Evolutionary conservation across 2,113 vertebrate genomes (phyloP).

Genomic region (Gymnocephalus cernua): DNA sequence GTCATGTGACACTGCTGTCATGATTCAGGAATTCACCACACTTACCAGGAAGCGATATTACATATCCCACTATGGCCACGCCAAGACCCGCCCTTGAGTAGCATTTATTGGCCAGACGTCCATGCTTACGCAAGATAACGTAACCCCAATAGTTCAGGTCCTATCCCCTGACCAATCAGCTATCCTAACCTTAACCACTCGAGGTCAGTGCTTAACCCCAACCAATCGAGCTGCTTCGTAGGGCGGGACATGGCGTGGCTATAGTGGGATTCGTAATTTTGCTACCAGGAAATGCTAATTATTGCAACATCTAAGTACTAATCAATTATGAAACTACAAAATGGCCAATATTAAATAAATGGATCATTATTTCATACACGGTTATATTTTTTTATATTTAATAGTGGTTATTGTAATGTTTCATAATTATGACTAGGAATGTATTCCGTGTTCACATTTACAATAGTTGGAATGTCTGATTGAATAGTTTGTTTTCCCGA

Average conservation of each 20-base stretch:
- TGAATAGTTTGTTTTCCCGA: background rate
- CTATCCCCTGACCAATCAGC: too few species aligned
- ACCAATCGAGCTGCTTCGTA: too few species aligned
- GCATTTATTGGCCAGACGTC: too few species aligned
- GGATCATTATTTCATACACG: background rate
- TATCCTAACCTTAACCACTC: too few species aligned
- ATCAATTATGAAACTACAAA: background rate
- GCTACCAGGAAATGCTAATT: background rate
- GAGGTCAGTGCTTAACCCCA: too few species aligned
- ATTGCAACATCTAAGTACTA: background rate
- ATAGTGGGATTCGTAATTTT: too few species aligned
- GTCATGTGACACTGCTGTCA: background rate
- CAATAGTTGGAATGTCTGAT: background rate
- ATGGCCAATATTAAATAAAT: background rate
- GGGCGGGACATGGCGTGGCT: too few species aligned
- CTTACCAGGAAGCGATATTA: background rate
- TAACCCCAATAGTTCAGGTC: too few species aligned
- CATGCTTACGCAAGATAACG: too few species aligned
- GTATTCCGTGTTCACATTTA: background rate
- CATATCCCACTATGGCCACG: too few species aligned
- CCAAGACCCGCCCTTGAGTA: too few species aligned
- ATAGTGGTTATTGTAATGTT: background rate
- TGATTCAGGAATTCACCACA: background rate
- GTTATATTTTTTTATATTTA: background rate
- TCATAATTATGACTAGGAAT: background rate